Conservation (phyloP, 2,797 vertebrate genomes). For the Catharus ustulatus region DNA sequence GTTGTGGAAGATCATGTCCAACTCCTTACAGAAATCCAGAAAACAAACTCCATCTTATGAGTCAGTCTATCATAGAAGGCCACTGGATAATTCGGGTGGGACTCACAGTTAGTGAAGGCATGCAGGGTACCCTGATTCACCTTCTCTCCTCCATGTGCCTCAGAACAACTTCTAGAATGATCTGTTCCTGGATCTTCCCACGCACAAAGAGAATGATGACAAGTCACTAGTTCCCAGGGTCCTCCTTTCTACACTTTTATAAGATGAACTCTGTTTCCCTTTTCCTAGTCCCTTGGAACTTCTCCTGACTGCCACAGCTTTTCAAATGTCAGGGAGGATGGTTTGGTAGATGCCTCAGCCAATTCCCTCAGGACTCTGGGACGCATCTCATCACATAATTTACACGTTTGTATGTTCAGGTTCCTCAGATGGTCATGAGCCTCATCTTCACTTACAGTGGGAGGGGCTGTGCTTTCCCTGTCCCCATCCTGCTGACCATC, state of each 20-base stretch:
- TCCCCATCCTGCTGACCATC: neutral
- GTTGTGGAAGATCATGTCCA: neutral
- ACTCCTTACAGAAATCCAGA: neutral
- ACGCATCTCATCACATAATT: neutral
- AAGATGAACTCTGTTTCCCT: neutral
- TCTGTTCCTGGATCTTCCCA: neutral
- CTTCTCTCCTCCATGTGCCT: neutral
- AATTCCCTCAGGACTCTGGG: neutral
- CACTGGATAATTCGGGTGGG: neutral
- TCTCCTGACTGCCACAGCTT: neutral
- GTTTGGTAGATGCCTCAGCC: neutral
- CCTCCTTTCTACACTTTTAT: neutral
- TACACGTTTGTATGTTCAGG: neutral
- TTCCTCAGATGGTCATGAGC: neutral
- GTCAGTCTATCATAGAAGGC: neutral
- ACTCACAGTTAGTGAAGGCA: neutral
- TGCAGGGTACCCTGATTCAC: neutral
- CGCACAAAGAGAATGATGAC: neutral
- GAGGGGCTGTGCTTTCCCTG: neutral
- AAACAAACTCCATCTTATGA: neutral
- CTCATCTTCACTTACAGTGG: neutral
- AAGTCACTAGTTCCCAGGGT: neutral
- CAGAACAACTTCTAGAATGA: neutral
- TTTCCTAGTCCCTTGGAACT: neutral
- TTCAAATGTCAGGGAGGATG: neutral